These are phyloP conservation scores for Volucella zonaria DNA, from an alignment of 2,888 invertebrate species.

Conservation along the genomic window DNA sequence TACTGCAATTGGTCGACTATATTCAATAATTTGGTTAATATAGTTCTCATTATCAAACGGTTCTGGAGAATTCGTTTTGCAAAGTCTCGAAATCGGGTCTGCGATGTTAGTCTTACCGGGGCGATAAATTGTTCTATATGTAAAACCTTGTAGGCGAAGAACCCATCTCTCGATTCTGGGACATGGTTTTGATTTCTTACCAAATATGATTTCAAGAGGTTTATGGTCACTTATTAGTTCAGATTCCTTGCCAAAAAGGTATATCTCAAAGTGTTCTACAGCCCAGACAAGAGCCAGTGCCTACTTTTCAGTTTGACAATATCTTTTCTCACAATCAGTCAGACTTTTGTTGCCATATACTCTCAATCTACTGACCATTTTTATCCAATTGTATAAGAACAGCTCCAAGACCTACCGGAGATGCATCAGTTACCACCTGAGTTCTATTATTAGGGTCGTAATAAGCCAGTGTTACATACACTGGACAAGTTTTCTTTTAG, in stretches of 20 bases:
- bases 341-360: no score
- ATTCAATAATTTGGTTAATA: neutral
- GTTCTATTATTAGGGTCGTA: conserved; percentile 76
- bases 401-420: conserved; percentile 77
- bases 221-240: no score
- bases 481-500: conserved; percentile 48
- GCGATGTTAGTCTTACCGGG: neutral
- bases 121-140: neutral
- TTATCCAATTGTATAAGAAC: conserved; percentile 23
- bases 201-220: no score
- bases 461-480: conserved; percentile 57
- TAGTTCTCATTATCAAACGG: neutral
- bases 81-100: neutral
- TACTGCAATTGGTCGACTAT: neutral
- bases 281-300: no score
- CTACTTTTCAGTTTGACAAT: no score
- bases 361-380: no score
- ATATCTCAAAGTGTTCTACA: no score
- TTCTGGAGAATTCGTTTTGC: neutral
- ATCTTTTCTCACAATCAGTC: no score
- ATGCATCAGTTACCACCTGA: conserved; percentile 78
- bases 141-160: neutral
- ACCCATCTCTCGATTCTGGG: no score
- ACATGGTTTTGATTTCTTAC: no score
- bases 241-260: no score